Percentiles rank a stretch among this genome's conserved stretches.
Conservation (phyloP, 2,888 invertebrate species). For the Belgica antarctica region DNA sequence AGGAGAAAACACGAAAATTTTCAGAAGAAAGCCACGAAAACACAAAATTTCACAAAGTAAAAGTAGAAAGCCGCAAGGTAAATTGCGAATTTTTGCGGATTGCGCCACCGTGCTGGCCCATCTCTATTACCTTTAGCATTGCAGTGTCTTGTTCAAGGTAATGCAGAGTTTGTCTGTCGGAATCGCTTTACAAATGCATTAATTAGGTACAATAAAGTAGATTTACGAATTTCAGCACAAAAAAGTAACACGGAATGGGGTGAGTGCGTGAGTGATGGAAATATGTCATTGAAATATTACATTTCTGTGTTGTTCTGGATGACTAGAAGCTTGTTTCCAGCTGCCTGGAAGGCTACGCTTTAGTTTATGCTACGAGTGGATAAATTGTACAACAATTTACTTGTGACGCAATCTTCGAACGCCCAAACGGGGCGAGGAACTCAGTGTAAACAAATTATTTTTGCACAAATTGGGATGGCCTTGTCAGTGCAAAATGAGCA, state of each 20-base stretch:
- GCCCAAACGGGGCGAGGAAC: not conserved
- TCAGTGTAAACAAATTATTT: not conserved
- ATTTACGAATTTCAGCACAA: not conserved
- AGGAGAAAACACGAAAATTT: constrained; percentile 10
- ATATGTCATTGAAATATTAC: too few species aligned
- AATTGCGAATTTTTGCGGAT: not conserved
- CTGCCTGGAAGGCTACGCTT: too few species aligned
- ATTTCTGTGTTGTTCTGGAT: too few species aligned
- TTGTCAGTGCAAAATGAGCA: constrained; percentile 58
- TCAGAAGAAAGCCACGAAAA: constrained; percentile 9
- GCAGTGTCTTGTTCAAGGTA: not conserved
- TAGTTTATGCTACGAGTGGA: too few species aligned
- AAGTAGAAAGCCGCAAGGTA: not conserved
- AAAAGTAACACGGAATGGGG: not conserved
- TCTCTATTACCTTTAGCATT: not conserved
- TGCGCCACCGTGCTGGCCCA: not conserved
- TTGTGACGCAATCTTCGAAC: too few species aligned
- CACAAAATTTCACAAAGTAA: not conserved
- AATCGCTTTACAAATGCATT: not conserved
- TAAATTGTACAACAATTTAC: too few species aligned
- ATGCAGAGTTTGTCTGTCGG: not conserved
- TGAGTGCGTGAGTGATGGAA: too few species aligned
- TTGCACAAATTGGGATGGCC: not conserved
- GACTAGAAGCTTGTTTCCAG: too few species aligned
- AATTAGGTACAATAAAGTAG: not conserved